A percentile compares a stretch with the other conserved stretches of the same genome.
Evolutionary conservation across 2,113 vertebrate species (phyloP).

Genomic region (Hipposideros armiger): DNA sequence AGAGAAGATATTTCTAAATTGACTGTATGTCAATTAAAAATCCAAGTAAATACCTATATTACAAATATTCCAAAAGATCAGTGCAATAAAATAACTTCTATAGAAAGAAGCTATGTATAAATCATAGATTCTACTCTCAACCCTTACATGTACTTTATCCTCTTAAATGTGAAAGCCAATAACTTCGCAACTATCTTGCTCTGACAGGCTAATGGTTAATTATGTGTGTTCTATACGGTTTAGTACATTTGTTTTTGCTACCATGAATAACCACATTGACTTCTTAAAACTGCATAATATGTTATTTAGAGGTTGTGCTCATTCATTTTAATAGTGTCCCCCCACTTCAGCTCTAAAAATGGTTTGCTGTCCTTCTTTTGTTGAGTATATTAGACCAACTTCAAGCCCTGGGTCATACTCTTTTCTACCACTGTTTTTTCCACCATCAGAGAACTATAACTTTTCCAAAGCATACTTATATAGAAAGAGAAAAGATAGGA

Average conservation of each 20-base stretch:
- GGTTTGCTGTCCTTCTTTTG: background rate
- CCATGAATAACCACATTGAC: background rate
- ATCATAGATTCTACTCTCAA: background rate
- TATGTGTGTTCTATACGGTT: background rate
- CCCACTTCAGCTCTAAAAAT: background rate
- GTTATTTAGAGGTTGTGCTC: slow-evolving; percentile 13
- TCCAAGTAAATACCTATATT: background rate
- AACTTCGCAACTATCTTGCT: background rate
- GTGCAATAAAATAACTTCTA: background rate
- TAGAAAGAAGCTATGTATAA: background rate
- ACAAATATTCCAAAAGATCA: background rate
- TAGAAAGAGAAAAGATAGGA: background rate
- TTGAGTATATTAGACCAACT: background rate
- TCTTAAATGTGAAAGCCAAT: background rate
- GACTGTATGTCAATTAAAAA: background rate
- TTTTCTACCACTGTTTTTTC: background rate
- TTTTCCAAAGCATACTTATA: background rate
- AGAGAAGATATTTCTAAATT: background rate
- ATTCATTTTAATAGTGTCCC: background rate
- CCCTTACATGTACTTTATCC: background rate
- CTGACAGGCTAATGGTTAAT: background rate
- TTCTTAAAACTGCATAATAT: background rate
- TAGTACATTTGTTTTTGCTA: background rate
- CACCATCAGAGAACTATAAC: background rate
- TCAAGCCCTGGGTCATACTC: background rate